These are phyloP conservation scores for Hydropotes inermis DNA, from an alignment of 2,113 vertebrate species.

Conservation along the genomic window DNA sequence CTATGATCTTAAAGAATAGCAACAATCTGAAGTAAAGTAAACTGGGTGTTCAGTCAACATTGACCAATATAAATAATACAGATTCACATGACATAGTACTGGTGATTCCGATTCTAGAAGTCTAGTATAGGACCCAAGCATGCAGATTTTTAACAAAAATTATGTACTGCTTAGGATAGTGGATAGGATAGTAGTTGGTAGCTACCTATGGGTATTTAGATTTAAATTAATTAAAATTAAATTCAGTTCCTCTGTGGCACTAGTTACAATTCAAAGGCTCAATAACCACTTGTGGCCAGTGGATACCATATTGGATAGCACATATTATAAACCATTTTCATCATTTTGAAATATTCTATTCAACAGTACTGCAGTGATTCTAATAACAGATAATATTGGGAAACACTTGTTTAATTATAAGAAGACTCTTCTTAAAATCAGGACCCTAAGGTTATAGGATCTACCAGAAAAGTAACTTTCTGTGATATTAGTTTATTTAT, in stretches of 20 bases:
- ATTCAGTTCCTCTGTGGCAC: not conserved
- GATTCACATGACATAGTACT: not conserved
- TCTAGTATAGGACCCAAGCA: not conserved
- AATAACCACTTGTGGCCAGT: not conserved
- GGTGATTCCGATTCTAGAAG: not conserved
- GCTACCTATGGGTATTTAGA: not conserved
- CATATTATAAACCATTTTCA: not conserved
- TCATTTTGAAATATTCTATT: not conserved
- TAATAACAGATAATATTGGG: not conserved
- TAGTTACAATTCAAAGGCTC: conserved; percentile 34
- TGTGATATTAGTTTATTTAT: not conserved
- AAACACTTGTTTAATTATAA: conserved; percentile 34
- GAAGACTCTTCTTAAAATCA: not conserved
- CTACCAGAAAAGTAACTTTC: not conserved
- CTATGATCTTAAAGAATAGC: conserved; percentile 11
- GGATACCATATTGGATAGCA: not conserved
- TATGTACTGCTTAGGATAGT: not conserved
- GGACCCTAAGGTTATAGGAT: not conserved
- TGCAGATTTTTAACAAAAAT: not conserved
- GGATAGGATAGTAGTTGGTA: not conserved
- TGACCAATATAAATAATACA: conserved; percentile 5
- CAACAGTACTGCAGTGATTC: not conserved
- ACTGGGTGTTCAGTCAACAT: not conserved
- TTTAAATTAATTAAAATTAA: conserved; percentile 23
- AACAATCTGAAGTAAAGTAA: conserved; percentile 31